These are phyloP conservation scores for Aethina tumida DNA, from an alignment of 1,140 invertebrate species.

Conservation along the genomic window DNA sequence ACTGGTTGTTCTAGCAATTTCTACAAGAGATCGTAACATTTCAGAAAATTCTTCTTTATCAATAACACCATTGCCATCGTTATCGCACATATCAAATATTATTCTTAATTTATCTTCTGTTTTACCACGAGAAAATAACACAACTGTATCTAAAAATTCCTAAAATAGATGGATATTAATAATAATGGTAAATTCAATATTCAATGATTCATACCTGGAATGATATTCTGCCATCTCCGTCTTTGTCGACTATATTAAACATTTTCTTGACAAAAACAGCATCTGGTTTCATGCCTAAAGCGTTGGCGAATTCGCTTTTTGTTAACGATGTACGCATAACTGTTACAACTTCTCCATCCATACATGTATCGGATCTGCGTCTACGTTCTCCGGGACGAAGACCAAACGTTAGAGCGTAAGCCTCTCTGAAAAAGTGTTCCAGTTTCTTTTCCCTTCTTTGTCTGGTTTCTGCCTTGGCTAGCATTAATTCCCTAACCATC, in stretches of 20 bases:
- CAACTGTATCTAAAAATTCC: conserved; percentile 94
- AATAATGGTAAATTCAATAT: background rate
- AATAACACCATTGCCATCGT: conserved; percentile 90
- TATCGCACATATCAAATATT: conserved; percentile 98
- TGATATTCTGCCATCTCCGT: conserved; percentile 89
- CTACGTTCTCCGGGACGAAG: conserved; percentile 64
- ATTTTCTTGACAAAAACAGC: conserved; percentile 98
- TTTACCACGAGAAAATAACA: conserved; percentile 81
- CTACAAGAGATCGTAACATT: conserved; percentile 87
- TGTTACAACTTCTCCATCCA: conserved; percentile 77
- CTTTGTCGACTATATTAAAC: conserved; percentile 98
- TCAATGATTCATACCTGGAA: conserved; percentile 82
- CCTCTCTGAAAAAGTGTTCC: conserved; percentile 97
- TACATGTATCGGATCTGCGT: conserved; percentile 56
- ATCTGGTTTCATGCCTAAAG: conserved; percentile 91
- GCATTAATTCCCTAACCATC: conserved; percentile 71
- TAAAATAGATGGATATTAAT: conserved; percentile 25
- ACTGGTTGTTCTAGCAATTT: conserved; percentile 87
- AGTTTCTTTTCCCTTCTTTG: conserved; percentile 87
- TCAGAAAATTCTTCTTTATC: conserved; percentile 90
- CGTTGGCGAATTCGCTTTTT: conserved; percentile 93
- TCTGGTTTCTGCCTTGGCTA: conserved; percentile 90
- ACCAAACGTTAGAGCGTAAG: conserved; percentile 91
- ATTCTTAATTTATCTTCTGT: conserved; percentile 94
- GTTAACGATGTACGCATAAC: conserved; percentile 91